These are phyloP conservation scores for Sisor rabdophorus DNA, from an alignment of 2,113 vertebrate species.

Conservation along the genomic window DNA sequence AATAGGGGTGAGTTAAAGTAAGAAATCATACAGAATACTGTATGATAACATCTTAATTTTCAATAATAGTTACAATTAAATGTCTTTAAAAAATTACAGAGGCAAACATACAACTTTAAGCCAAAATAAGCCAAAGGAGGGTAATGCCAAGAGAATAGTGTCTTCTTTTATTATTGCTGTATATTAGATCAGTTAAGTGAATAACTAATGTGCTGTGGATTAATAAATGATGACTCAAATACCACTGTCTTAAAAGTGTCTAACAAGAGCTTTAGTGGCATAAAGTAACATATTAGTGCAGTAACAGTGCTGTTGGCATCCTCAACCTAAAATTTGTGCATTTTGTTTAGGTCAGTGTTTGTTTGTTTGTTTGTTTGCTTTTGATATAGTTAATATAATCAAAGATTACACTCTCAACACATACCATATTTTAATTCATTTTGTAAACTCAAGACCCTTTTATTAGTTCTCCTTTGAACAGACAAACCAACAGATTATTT, in stretches of 20 bases:
- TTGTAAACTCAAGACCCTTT: background rate
- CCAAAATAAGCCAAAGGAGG: background rate
- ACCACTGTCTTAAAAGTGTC: background rate
- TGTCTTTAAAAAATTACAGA: no score
- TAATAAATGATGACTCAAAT: conserved; percentile 23
- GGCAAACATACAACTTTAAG: background rate
- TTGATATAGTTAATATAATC: no score
- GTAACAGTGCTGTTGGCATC: conserved; percentile 12
- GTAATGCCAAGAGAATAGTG: background rate
- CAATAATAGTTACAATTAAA: no score
- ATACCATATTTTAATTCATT: background rate
- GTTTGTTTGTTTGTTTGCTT: background rate
- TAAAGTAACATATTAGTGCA: conserved; percentile 17
- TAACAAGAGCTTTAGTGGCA: conserved; percentile 4
- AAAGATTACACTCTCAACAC: background rate
- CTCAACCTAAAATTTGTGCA: background rate
- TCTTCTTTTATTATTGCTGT: background rate
- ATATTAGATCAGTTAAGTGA: conserved; percentile 9
- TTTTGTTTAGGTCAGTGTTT: background rate
- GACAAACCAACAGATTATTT: no score
- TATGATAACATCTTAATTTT: no score
- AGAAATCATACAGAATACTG: background rate
- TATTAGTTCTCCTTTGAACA: no score
- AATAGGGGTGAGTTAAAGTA: background rate
- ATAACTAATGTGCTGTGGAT: conserved; percentile 1